Evolutionary conservation across 2,113 vertebrate species (phyloP).

Genomic region (Crocuta crocuta): DNA sequence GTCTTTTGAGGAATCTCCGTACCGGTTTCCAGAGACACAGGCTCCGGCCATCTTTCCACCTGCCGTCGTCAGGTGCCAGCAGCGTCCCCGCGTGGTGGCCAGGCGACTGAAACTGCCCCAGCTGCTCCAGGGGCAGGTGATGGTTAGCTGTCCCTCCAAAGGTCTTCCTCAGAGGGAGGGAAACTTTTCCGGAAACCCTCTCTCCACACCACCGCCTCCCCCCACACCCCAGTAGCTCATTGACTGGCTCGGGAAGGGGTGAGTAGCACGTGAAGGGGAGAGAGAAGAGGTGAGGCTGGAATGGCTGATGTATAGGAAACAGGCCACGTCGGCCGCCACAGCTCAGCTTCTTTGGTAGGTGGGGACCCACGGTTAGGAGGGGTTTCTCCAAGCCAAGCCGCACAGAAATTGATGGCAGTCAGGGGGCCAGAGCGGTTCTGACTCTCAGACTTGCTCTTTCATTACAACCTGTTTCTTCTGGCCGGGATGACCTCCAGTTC

Average conservation of each 20-base stretch:
- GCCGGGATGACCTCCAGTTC: background rate
- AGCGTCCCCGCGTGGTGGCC: accelerated
- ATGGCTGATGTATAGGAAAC: background rate
- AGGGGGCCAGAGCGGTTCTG: background rate
- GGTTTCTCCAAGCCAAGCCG: background rate
- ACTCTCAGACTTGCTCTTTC: background rate
- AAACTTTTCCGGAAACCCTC: background rate
- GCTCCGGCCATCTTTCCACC: background rate
- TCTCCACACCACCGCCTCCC: background rate
- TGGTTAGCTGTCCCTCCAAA: accelerated
- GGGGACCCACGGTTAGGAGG: too few relatives aligned
- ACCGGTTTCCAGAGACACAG: too few relatives aligned
- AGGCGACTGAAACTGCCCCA: background rate
- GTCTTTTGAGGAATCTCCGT: too few relatives aligned
- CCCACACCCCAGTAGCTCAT: accelerated
- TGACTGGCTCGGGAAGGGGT: background rate
- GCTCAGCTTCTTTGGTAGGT: background rate
- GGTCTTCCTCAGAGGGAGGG: background rate
- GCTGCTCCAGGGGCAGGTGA: background rate
- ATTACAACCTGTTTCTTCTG: background rate
- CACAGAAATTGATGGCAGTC: background rate
- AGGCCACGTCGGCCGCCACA: too few relatives aligned
- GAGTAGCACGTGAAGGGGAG: background rate
- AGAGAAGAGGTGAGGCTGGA: background rate
- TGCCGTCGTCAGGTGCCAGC: background rate